Conservation (phyloP, 2,113 vertebrate species). For the Acrocephalus kingi region DNA sequence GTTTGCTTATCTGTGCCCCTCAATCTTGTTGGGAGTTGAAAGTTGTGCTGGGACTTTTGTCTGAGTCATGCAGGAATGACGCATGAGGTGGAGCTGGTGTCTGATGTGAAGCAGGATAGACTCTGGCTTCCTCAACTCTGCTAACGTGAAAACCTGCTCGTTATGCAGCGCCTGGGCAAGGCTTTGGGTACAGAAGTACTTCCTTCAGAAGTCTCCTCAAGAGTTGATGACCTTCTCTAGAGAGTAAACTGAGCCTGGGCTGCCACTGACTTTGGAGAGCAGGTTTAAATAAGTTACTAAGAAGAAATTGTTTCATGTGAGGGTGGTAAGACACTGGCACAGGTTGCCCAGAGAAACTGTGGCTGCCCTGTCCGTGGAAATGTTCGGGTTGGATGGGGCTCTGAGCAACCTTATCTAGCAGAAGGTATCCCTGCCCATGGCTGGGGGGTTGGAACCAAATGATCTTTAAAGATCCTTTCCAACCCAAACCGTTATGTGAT, state of each 20-base stretch:
- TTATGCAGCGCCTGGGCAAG: not conserved
- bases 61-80: constrained; percentile 23
- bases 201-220: not conserved
- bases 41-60: not conserved
- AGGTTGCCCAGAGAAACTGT: not conserved
- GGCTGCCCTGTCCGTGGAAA: not conserved
- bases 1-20: not conserved
- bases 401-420: not conserved
- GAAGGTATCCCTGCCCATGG: not conserved
- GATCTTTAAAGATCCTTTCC: not conserved
- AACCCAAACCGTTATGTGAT: not conserved
- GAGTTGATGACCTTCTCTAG: not conserved
- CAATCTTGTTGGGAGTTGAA: not conserved
- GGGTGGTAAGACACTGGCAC: not conserved
- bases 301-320: not conserved
- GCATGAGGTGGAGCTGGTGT: not conserved
- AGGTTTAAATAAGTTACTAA: not conserved
- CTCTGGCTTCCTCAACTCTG: not conserved
- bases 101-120: not conserved
- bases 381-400: not conserved
- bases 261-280: not conserved
- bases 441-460: not conserved
- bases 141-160: not conserved
- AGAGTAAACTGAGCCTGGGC: not conserved
- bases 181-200: not conserved